These are phyloP conservation scores for Drosophila triauraria DNA, from an alignment of 1,140 invertebrate species.

Conservation along the genomic window DNA sequence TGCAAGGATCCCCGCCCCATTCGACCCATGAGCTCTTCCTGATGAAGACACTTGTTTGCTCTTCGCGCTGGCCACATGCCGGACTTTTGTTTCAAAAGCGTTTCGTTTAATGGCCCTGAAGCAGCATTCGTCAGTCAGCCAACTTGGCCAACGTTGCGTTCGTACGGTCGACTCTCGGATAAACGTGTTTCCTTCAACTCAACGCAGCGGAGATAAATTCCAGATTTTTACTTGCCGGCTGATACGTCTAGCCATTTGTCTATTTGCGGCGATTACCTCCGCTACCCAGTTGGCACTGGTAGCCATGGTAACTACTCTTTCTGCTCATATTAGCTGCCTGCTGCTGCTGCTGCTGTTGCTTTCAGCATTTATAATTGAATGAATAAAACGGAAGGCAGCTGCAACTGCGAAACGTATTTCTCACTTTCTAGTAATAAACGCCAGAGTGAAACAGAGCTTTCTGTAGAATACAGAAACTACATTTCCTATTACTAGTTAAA, in stretches of 20 bases:
- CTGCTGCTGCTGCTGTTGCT: slow-evolving; percentile 23
- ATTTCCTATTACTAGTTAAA: neutral
- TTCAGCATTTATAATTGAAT: slow-evolving; percentile 21
- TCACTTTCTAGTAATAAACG: slow-evolving; percentile 43
- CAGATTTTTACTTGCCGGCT: slow-evolving; percentile 37
- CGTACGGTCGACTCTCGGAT: slow-evolving; percentile 13
- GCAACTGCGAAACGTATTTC: slow-evolving; percentile 14
- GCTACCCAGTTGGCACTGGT: slow-evolving; percentile 8
- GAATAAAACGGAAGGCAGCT: slow-evolving; percentile 25
- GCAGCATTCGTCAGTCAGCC: slow-evolving; percentile 20
- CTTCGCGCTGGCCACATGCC: slow-evolving; percentile 1
- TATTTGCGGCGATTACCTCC: slow-evolving; percentile 26
- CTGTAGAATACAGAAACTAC: neutral
- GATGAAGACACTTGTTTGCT: slow-evolving; percentile 30
- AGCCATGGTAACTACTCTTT: slow-evolving; percentile 17
- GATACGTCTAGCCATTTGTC: slow-evolving; percentile 22
- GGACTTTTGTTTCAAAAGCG: slow-evolving; percentile 31
- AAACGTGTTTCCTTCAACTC: slow-evolving; percentile 28
- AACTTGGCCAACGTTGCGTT: slow-evolving; percentile 9
- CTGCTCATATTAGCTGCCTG: slow-evolving; percentile 3
- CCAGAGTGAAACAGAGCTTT: neutral
- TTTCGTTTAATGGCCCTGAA: slow-evolving; percentile 55
- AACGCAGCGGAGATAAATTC: slow-evolving; percentile 30
- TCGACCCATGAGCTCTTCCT: slow-evolving; percentile 17
- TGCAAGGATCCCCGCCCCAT: slow-evolving; percentile 16